Base-by-base conservation (phyloP, 2,888 invertebrate species). In the Marasmarcha lunaedactyla region DNA sequence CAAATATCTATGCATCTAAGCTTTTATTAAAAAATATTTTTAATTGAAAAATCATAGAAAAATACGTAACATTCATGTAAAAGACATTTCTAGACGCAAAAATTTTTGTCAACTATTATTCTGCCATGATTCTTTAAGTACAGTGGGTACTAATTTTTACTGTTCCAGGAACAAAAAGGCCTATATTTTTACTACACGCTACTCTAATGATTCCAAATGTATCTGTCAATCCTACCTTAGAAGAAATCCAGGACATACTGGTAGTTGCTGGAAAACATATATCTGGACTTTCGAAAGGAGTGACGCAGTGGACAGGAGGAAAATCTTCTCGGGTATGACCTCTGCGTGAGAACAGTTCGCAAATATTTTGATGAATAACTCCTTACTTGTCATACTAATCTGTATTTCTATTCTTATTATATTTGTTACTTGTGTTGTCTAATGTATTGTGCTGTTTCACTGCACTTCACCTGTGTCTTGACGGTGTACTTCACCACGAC, bases 251-350 rank as follows among this genome's bases (percentile, higher is more conserved):
- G 70, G 94, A 95, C 41, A 89, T 92, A 9, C 78, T 98, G 34
- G 87, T 91, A 33, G 79, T 89, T 33, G 92, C 92, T 4, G 95
- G 95, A 6, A 93, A 90, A 74, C 89, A 89, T 48, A 94, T 97
- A 47, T 90, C 94, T 0, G 92, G 92, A 12, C 90, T 96, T 33
- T 89, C 95, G 0, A 94, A 94, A 70, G 94, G 95, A 15, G 94
- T 97, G 14, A 92, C 93, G 0, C 95, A 95, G 61, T 97, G 97
- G 97, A 90, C 90, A 3, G 93, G 91, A 36, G 92, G 91, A 35
- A 88, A 86, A 57, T 72, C 73, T 1, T 62, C 70, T 2, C 63
- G 76, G 74, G 79, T 81, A 69, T 48, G 44, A 15, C 3, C 15
- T 26, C 11, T 15, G 27, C 25, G n/a, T 42, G 25, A 5, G 5